Evolutionary conservation across 2,113 vertebrate genomes (phyloP).

Genomic region (Myotis yumanensis): DNA sequence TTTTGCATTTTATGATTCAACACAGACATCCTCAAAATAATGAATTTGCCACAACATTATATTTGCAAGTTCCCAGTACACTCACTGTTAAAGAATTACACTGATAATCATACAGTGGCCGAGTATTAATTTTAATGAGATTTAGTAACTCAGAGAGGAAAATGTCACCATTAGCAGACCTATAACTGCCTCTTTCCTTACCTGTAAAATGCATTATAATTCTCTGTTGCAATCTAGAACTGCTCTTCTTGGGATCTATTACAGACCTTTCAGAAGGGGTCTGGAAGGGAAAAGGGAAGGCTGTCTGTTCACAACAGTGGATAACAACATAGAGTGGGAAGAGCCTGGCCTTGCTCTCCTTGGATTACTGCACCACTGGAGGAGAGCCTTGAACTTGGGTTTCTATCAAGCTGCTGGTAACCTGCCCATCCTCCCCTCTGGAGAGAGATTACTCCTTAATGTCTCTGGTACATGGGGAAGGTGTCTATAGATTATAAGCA

Average conservation of each 20-base stretch:
- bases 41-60: background rate
- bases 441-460: background rate
- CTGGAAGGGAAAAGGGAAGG: background rate
- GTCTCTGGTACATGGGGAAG: background rate
- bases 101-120: background rate
- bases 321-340: background rate
- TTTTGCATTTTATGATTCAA: constrained; percentile 33
- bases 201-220: background rate
- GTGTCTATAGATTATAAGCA: background rate
- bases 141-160: constrained; percentile 23
- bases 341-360: background rate
- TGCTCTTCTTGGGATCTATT: background rate
- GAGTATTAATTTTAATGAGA: constrained; percentile 47
- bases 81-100: background rate
- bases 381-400: background rate
- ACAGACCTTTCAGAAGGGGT: background rate
- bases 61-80: constrained; percentile 31
- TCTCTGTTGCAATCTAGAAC: background rate
- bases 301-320: background rate
- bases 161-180: constrained; percentile 40
- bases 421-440: background rate
- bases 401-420: background rate
- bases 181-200: background rate
- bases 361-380: background rate
- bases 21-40: constrained; percentile 44